These are phyloP conservation scores for Chaetura pelagica DNA, from an alignment of 2,113 vertebrate genomes.

Conservation along the genomic window DNA sequence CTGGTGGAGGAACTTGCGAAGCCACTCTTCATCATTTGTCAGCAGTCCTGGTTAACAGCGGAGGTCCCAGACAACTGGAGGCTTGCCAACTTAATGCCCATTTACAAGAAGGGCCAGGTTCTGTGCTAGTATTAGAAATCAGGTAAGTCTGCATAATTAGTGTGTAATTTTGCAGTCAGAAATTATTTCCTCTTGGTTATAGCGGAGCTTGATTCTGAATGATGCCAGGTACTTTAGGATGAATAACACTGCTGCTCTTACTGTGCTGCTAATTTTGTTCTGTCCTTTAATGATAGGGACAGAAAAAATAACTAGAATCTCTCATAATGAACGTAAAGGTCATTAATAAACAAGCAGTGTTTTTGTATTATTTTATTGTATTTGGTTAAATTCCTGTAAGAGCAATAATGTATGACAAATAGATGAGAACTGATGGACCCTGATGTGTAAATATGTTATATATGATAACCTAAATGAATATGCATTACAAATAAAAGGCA, in stretches of 20 bases:
- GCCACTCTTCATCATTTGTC: too few relatives aligned
- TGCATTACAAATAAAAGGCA: neutral
- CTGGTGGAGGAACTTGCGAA: too few relatives aligned
- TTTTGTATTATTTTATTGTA: neutral
- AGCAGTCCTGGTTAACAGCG: too few relatives aligned
- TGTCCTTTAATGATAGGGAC: neutral
- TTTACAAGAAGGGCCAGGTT: neutral
- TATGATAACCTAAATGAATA: neutral
- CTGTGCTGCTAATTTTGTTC: neutral
- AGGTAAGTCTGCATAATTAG: neutral
- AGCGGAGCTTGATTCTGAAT: neutral
- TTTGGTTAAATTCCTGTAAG: neutral
- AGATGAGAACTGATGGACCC: neutral
- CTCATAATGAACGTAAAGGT: neutral
- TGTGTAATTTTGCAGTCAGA: neutral
- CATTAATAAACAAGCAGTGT: neutral
- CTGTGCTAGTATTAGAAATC: neutral
- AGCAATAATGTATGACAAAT: neutral
- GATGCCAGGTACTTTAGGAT: neutral
- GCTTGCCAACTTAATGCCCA: too few relatives aligned
- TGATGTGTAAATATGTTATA: neutral
- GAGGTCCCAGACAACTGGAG: too few relatives aligned
- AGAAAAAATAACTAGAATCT: neutral
- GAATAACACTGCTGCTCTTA: neutral
- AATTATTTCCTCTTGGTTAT: neutral